Base-by-base conservation (phyloP, 2,888 invertebrate genomes). In the Drosophila tanythrix region DNA sequence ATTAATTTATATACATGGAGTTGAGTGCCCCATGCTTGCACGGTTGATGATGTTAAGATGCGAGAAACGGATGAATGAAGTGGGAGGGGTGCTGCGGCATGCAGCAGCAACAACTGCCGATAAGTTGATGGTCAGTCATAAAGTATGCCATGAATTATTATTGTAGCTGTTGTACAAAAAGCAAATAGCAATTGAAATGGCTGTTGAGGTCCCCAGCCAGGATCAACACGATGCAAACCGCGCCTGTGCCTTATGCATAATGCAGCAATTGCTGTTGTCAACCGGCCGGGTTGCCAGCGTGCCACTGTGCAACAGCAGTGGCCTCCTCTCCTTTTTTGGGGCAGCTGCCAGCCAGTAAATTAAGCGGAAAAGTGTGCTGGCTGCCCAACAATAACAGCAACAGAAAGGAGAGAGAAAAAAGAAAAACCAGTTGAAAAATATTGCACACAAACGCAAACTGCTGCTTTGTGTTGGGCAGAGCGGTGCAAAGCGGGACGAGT, bases 331-430 rank as follows among this genome's bases (percentile, higher is more conserved):
- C 25, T 55, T 29, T 36, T 68, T 70, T 36, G 13, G 71, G 13
- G 74, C 88, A 88, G 86, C 86, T 79, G 86, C 73, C 80, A 77
- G 74, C 60, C 86, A 85, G 88, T 87, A 91, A 91, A 91, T 92
- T 92, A 89, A 90, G 91, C 86, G 85, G 85, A 89, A 91, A 91
- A 90, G 80, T 88, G 80, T 84, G 83, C 72, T 88, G 77, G 70
- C 70, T 68, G 75, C 35, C 63, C 79, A 79, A 75, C 79, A 78
- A 81, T 67, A 80, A 81, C 65, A 67, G 57, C 56, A 40, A 55
- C 60, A 64, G 36, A 52, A 73, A 60, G 46, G 11, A 63, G 38
- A 46, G 59, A 46, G 33, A 55, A 62, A 63, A 67, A 63, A 40
- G 29, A 48, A 50, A 25, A 33, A 15, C 6, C 13, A 35, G 25